phyloP scores from a whole-genome alignment of 2,888 invertebrate genomes.

The Chaitophorus viminalis region DNA sequence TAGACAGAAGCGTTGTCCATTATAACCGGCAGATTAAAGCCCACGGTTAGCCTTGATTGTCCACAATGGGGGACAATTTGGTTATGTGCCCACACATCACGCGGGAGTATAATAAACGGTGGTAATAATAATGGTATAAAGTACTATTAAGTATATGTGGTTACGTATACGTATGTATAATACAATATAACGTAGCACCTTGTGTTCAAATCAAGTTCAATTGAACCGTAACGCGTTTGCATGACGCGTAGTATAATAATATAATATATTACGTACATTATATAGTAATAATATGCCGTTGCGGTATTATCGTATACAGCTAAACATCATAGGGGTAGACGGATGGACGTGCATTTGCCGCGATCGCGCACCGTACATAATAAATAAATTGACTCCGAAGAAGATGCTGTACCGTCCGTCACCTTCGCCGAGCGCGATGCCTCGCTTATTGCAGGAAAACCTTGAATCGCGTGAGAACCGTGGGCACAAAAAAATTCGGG shows the following conservation, averaged over 20 bases:
- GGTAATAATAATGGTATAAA: not conserved
- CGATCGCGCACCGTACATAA: not conserved
- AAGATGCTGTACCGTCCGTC: not conserved
- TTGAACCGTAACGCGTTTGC: conserved; percentile 7
- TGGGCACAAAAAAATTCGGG: not conserved
- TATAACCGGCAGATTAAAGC: not conserved
- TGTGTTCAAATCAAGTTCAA: conserved; percentile 1
- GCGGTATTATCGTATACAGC: too few relatives aligned
- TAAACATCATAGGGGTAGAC: not conserved
- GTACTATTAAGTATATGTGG: not conserved
- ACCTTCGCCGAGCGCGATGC: too few relatives aligned
- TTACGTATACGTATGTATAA: not conserved
- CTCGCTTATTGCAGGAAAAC: too few relatives aligned
- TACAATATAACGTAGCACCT: not conserved
- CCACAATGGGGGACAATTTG: conserved; percentile 21
- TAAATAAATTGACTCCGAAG: not conserved
- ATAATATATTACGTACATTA: too few relatives aligned
- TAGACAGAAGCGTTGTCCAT: not conserved
- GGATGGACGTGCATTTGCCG: not conserved
- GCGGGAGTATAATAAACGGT: not conserved
- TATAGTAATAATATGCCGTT: too few relatives aligned
- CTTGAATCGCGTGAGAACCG: not conserved
- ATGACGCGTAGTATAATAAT: too few relatives aligned
- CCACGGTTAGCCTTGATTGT: conserved; percentile 28
- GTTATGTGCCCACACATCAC: not conserved